These are phyloP conservation scores for Myiagra hebetior DNA, from an alignment of 2,113 vertebrate species.

Conservation along the genomic window DNA sequence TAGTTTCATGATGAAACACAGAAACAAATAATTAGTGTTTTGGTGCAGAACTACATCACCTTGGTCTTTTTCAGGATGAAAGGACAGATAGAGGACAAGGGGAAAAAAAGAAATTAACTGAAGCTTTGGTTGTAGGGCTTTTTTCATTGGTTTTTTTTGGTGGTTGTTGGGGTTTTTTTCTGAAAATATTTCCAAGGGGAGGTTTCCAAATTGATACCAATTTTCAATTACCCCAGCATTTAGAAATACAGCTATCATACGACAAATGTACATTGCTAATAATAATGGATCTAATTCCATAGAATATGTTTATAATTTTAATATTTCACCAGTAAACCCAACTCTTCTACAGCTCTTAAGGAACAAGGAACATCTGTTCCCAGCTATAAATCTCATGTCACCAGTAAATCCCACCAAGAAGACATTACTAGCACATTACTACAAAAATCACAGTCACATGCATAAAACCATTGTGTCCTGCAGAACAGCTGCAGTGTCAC, in stretches of 20 bases:
- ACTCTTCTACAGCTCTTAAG: constrained; percentile 21
- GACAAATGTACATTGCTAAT: background rate
- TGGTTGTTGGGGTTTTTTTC: background rate
- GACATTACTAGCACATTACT: constrained; percentile 16
- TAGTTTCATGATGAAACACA: background rate
- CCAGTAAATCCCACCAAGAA: constrained; percentile 35
- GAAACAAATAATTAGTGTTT: background rate
- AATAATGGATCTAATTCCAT: background rate
- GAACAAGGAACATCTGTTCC: constrained; percentile 58
- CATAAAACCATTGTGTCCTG: constrained; percentile 8
- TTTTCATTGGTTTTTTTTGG: background rate
- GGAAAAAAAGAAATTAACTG: background rate
- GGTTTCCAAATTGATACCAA: background rate
- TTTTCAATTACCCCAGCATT: background rate
- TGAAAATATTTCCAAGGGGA: background rate
- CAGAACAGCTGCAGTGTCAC: background rate
- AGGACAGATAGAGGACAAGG: background rate
- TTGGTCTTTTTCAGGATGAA: background rate
- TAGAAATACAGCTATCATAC: background rate
- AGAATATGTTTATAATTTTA: constrained; percentile 30
- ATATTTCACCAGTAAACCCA: background rate
- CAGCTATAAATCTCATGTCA: constrained; percentile 50
- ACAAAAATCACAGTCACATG: background rate
- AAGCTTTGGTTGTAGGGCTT: background rate
- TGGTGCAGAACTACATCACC: background rate